A percentile compares a stretch with the other conserved stretches of the same genome.
These are phyloP conservation scores for Netelia virgata DNA, from an alignment of 2,888 invertebrate genomes.

Conservation along the genomic window DNA sequence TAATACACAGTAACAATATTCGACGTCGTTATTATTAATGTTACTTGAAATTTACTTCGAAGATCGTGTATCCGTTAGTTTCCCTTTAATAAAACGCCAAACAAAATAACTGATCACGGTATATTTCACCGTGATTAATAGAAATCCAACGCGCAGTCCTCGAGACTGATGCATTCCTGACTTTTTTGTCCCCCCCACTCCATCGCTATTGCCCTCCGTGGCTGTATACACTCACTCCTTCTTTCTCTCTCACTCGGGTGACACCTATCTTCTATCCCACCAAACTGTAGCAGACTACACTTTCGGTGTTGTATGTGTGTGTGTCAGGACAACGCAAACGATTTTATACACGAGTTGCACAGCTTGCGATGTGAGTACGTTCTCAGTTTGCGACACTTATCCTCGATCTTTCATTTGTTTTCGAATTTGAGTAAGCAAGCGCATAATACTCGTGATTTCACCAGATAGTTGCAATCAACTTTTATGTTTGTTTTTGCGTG, in stretches of 20 bases:
- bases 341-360: constrained; percentile 9
- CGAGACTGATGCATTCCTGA: constrained; percentile 72
- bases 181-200: constrained; percentile 19
- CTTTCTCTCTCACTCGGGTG: constrained; percentile 15
- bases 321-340: constrained; percentile 19
- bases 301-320: not conserved
- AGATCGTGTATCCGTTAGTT: constrained; percentile 44
- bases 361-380: constrained; percentile 3
- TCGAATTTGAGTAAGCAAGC: not conserved
- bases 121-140: constrained; percentile 79
- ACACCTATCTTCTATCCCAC: not conserved
- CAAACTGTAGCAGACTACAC: not conserved
- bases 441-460: constrained; percentile 12
- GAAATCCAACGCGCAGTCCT: constrained; percentile 74
- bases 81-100: constrained; percentile 72
- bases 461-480: constrained; percentile 52
- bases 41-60: constrained; percentile 24
- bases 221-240: not conserved
- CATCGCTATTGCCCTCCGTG: not conserved
- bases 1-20: constrained; percentile 1
- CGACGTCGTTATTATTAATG: constrained; percentile 25
- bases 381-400: not conserved
- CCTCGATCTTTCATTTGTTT: not conserved
- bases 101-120: constrained; percentile 75
- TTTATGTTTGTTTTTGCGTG: constrained; percentile 54